Evolutionary conservation across 2,113 vertebrate species (phyloP).

Genomic region (Hydropotes inermis): DNA sequence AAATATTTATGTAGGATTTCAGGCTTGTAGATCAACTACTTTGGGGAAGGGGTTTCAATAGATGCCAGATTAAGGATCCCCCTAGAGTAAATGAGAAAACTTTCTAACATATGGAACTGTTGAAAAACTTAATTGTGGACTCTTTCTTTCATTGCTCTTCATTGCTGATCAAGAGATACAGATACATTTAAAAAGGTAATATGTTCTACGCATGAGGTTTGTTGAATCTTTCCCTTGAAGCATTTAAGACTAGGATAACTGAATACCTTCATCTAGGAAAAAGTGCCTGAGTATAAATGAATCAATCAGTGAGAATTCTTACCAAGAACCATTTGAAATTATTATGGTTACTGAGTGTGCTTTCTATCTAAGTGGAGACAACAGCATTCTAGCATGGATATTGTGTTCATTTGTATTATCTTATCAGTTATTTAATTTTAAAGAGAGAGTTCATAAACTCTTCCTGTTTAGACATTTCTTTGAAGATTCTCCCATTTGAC

Average conservation of each 20-base stretch:
- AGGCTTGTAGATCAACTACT: background rate
- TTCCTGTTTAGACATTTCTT: background rate
- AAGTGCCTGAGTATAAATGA: background rate
- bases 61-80: background rate
- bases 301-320: background rate
- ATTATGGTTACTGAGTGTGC: background rate
- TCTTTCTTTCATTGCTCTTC: background rate
- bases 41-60: background rate
- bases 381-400: background rate
- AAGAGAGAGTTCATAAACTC: background rate
- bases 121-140: background rate
- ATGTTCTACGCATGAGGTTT: background rate
- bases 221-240: background rate
- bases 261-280: background rate
- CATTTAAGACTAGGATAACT: background rate
- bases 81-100: background rate
- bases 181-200: background rate
- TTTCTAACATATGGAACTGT: background rate
- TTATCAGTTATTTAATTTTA: constrained; percentile 19
- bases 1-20: background rate
- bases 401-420: background rate
- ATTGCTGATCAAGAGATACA: background rate
- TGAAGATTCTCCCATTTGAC: background rate
- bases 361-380: background rate
- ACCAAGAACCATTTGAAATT: background rate